phyloP scores from a whole-genome alignment of 2,888 invertebrate genomes.

The Cyclophora albipunctata region DNA sequence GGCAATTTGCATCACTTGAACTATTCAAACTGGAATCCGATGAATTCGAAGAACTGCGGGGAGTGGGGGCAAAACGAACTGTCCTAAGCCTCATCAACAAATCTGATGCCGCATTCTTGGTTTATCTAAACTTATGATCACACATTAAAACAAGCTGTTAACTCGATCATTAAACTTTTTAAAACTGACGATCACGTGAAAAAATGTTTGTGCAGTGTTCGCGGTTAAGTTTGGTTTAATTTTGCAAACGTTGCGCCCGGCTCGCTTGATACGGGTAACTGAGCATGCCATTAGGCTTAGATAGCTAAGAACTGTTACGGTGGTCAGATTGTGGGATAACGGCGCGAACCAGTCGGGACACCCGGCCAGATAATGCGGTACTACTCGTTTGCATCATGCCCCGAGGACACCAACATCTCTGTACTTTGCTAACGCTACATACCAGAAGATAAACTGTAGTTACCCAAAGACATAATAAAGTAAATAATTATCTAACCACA shows the following conservation, averaged over 20 bases:
- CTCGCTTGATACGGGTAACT: constrained; percentile 24
- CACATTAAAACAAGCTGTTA: constrained; percentile 11
- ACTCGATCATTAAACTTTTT: constrained; percentile 1
- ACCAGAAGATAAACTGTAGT: too few relatives aligned
- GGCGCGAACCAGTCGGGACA: constrained; percentile 22
- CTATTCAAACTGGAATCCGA: constrained; percentile 1
- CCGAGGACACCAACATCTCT: background rate
- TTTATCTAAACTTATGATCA: constrained; percentile 12
- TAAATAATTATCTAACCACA: too few relatives aligned
- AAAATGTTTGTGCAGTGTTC: too few relatives aligned
- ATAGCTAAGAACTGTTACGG: constrained; percentile 39
- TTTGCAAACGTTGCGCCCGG: constrained; percentile 21
- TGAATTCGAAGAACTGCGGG: constrained; percentile 36
- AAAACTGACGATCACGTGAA: background rate
- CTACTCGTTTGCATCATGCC: constrained; percentile 10
- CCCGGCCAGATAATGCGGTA: constrained; percentile 15
- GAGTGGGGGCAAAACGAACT: constrained; percentile 59
- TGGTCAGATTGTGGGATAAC: constrained; percentile 37
- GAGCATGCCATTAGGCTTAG: constrained; percentile 28
- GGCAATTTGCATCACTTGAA: constrained; percentile 21
- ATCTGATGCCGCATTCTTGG: constrained; percentile 11
- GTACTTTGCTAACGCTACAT: too few relatives aligned
- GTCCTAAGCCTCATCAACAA: constrained; percentile 36
- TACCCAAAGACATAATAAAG: too few relatives aligned
- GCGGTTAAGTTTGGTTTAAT: constrained; percentile 6